Evolutionary conservation across 2,888 invertebrate genomes (phyloP).

Genomic region (Phaonia tiefii): DNA sequence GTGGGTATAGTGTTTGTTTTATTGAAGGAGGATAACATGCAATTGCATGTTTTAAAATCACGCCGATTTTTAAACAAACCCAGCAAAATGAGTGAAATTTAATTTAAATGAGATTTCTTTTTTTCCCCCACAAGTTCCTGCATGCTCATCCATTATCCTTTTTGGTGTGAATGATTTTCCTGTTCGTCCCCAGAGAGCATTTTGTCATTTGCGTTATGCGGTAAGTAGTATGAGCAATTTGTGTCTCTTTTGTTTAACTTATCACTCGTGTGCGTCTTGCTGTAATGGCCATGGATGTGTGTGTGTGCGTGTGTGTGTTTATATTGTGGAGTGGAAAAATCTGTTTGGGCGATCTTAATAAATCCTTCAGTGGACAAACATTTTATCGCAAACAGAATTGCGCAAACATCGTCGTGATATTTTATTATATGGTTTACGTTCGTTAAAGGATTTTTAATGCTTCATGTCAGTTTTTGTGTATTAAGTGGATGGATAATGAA

Average conservation of each 20-base stretch:
- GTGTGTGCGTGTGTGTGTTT: conserved; percentile 4
- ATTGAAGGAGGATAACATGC: conserved; percentile 13
- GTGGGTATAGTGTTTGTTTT: background rate
- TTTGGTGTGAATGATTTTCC: background rate
- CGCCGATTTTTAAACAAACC: background rate
- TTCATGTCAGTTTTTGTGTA: background rate
- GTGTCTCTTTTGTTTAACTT: conserved; percentile 5
- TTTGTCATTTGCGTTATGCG: conserved; percentile 11
- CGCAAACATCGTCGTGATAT: background rate
- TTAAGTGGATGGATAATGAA: background rate
- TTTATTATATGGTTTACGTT: conserved; percentile 9
- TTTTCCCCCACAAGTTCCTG: background rate
- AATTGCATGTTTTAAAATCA: conserved; percentile 23
- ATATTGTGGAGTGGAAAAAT: background rate
- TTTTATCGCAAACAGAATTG: background rate
- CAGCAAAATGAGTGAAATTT: background rate
- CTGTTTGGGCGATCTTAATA: conserved; percentile 40
- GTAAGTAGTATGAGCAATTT: conserved; percentile 29
- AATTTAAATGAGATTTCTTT: conserved; percentile 20
- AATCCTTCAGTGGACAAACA: conserved; percentile 32
- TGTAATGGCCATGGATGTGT: background rate
- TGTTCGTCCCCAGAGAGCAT: background rate
- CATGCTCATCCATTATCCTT: background rate
- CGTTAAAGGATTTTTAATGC: background rate
- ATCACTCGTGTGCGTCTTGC: conserved; percentile 15